Evolutionary conservation across 2,113 vertebrate species (phyloP).

Genomic region (Hydrochoerus hydrochaeris): DNA sequence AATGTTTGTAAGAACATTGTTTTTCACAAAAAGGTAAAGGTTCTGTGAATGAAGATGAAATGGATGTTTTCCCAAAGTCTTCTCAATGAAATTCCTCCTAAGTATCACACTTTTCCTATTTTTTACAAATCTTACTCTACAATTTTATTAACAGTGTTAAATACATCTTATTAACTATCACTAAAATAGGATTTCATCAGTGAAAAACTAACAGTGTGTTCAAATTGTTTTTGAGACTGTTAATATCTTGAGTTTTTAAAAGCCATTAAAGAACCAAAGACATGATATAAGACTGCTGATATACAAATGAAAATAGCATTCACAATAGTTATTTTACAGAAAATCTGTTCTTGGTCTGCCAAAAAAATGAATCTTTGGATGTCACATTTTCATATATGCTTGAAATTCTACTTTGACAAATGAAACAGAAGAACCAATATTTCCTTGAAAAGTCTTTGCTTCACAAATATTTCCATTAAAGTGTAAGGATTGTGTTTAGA

Average conservation of each 20-base stretch:
- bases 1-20: conserved; percentile 45
- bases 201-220: not conserved
- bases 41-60: conserved; percentile 46
- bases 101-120: not conserved
- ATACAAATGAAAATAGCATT: not conserved
- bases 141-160: not conserved
- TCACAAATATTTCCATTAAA: conserved; percentile 24
- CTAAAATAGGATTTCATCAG: not conserved
- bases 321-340: not conserved
- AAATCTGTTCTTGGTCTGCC: not conserved
- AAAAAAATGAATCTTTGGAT: conserved; percentile 31
- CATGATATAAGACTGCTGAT: not conserved
- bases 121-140: not conserved
- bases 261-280: not conserved
- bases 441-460: not conserved
- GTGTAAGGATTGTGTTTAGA: conserved; percentile 44
- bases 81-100: not conserved
- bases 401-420: conserved; percentile 52
- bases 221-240: not conserved
- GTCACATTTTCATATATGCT: conserved; percentile 59
- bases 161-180: not conserved
- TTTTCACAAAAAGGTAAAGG: not conserved
- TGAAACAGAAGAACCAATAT: conserved; percentile 17
- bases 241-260: not conserved
- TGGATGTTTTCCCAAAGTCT: not conserved